A percentile compares a stretch with the other conserved stretches of the same genome.
These are phyloP conservation scores for Passer montanus DNA, from an alignment of 2,113 vertebrate species.

Conservation along the genomic window DNA sequence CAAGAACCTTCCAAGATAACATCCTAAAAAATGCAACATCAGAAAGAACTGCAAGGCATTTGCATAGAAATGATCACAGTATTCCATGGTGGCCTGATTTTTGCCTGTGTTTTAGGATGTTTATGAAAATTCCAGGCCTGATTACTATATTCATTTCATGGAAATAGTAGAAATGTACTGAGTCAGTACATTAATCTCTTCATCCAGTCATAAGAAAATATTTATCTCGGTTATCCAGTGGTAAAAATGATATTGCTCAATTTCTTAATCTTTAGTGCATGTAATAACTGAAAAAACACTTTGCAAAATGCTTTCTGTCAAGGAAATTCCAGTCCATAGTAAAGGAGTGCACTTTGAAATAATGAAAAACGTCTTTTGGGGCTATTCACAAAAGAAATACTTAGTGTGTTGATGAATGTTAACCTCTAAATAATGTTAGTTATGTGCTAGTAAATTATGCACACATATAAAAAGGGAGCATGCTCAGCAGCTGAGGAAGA, in stretches of 20 bases:
- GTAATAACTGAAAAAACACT: background rate
- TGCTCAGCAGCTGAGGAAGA: background rate
- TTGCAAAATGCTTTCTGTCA: background rate
- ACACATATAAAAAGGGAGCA: background rate
- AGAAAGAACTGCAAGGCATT: background rate
- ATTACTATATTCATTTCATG: background rate
- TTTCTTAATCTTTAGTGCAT: background rate
- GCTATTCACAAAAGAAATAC: background rate
- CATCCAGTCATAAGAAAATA: background rate
- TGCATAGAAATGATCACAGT: background rate
- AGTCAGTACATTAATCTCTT: background rate
- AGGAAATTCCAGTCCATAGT: background rate
- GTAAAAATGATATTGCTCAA: background rate
- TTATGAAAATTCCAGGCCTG: background rate
- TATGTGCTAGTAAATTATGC: background rate
- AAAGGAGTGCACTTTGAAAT: background rate
- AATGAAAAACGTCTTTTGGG: background rate
- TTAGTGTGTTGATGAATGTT: background rate
- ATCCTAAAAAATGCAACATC: background rate
- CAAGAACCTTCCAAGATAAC: background rate
- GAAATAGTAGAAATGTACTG: background rate
- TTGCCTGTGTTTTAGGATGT: background rate
- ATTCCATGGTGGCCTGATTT: background rate
- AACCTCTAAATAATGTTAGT: background rate
- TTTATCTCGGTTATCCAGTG: background rate